phyloP scores from a whole-genome alignment of 2,888 invertebrate genomes.

The Agriotes lineatus region DNA sequence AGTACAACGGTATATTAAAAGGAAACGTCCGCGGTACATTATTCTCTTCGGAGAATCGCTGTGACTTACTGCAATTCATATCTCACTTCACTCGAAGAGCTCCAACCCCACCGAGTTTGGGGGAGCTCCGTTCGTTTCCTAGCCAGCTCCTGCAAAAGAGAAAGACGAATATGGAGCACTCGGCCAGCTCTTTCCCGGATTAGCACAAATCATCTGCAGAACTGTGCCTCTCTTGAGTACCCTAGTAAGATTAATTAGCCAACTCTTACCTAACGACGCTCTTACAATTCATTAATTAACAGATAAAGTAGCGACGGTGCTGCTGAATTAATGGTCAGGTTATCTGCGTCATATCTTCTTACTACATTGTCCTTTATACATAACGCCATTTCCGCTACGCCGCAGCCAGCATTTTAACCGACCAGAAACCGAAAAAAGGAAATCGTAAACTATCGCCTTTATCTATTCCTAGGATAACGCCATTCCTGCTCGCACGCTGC shows the following conservation, averaged over 20 bases:
- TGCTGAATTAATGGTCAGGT: slow-evolving; percentile 45
- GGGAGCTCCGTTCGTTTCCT: slow-evolving; percentile 16
- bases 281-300: slow-evolving; percentile 54
- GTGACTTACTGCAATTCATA: slow-evolving; percentile 39
- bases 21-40: slow-evolving; percentile 31
- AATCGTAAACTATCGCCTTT: too few species aligned
- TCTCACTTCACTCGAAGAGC: slow-evolving; percentile 34
- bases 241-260: slow-evolving; percentile 53
- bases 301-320: slow-evolving; percentile 51
- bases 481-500: too few species aligned
- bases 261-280: slow-evolving; percentile 55
- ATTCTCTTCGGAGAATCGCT: slow-evolving; percentile 33
- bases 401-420: too few species aligned
- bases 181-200: slow-evolving; percentile 33
- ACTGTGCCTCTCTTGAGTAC: slow-evolving; percentile 37
- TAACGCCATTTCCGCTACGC: too few species aligned
- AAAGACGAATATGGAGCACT: slow-evolving; percentile 34
- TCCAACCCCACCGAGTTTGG: slow-evolving; percentile 5
- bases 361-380: slow-evolving; percentile 29
- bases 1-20: slow-evolving; percentile 35
- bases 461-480: too few species aligned
- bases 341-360: slow-evolving; percentile 40
- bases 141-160: slow-evolving; percentile 32
- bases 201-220: slow-evolving; percentile 45
- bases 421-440: too few species aligned